Conservation (phyloP, 35 echinoderm and acorn worm genomes). For the Ophiothrix spiculata region DNA sequence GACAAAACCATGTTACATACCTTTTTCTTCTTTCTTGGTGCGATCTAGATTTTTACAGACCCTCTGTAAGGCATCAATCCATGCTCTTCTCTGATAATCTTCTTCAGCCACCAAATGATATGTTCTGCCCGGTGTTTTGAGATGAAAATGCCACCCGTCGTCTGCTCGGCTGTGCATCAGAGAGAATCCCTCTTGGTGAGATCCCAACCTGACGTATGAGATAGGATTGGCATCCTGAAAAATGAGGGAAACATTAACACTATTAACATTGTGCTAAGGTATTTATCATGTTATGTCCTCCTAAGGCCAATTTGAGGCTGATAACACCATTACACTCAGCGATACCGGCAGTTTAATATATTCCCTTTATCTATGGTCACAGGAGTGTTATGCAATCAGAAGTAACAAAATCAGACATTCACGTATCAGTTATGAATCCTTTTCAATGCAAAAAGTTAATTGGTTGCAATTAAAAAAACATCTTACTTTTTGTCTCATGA, state of each 20-base stretch:
- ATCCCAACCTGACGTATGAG: conserved; percentile 49
- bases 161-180: conserved; percentile 60
- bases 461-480: too few relatives aligned
- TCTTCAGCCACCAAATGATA: conserved; percentile 73
- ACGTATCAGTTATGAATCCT: too few relatives aligned
- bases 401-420: not conserved
- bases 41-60: conserved; percentile 33
- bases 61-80: conserved; percentile 75
- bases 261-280: not conserved
- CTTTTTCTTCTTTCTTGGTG: not conserved
- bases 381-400: not conserved
- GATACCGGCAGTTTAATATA: too few relatives aligned
- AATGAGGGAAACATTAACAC: conserved; percentile 12
- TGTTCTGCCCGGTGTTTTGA: conserved; percentile 65
- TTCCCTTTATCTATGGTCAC: too few relatives aligned
- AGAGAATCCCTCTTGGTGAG: conserved; percentile 65
- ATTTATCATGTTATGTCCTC: not conserved
- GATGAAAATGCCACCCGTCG: conserved; percentile 55
- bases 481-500: too few relatives aligned
- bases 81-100: conserved; percentile 53
- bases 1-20: too few relatives aligned
- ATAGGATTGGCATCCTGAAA: conserved; percentile 83
- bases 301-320: not conserved
- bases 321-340: not conserved
- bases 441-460: too few relatives aligned